Base-by-base conservation (phyloP, 2,797 vertebrate species). In the Triplophysa yarkandensis region DNA sequence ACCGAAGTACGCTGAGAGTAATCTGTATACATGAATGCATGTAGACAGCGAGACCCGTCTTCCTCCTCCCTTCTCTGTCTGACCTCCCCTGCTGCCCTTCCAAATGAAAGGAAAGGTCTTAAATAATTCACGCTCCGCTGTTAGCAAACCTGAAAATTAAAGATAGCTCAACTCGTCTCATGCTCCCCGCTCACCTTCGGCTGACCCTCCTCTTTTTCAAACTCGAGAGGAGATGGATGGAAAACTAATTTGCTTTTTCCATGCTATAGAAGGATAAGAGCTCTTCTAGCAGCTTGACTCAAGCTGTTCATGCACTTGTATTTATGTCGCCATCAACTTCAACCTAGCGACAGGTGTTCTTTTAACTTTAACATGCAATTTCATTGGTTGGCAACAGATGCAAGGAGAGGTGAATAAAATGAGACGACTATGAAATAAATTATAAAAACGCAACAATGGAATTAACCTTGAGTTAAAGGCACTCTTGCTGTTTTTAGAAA, bases 101-200 rank as follows among this genome's bases (percentile, higher is more conserved):
- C 43, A 50, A 52, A 44, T 36, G 13, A 67, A 54, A 70, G 19
- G 11, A 39, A 52, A 58, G 32, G 30, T 66, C 19, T 68, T 76
- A 55, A 78, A 81, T 75, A 78, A 81, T 78, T 77, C 61, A 78
- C 57, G 34, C 65, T 28, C 27, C n/a, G 41, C 16, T 52, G 46
- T 66, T 34, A 68, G 64, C 71, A 72, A 67, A 62, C 63, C 55
- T 71, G 46, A 63, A 81, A 68, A 72, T 67, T 63, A 81, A 78
- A 77, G 54, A 67, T 19, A 55, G 62, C 76, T 39, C 5, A 7
- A 46, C 68, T 63, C 32, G 67, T 67, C 62, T 74, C 6, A 13
- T 34, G 3, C 63, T 62, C 68, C 55, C 19, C 8, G 34, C 46
- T 78, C 63, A 75, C 76, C 72, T 77, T 71, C 27, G 41, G 17